Base-by-base conservation (phyloP, 2,888 invertebrate genomes). In the Rhabditoides inermis region DNA sequence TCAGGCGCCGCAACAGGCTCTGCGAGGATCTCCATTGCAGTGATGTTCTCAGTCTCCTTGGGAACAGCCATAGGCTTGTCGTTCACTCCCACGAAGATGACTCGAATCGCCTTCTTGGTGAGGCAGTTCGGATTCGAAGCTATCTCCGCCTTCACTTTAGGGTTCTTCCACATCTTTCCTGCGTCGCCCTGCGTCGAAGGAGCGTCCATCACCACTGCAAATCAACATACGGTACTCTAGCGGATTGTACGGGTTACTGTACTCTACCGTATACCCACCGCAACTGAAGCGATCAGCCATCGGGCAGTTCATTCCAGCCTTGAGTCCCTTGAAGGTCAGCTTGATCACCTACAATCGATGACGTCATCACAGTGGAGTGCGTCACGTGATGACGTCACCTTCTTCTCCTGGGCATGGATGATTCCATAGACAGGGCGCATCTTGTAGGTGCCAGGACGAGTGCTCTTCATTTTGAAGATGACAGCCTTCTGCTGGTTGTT, bases 341-440 rank as follows among this genome's bases (percentile, higher is more conserved):
- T 41, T 39, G n/a, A 55, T 25, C 12, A 10, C 39, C 36, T 12
- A 28, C 51, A 39, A 7, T 39, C 20, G 15, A 20, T 12, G 40
- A 39, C 10, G 7, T 20, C 40, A 12, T 39, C 20, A 20, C 10
- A 39, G 15, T n/a, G n/a, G 40, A 39, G 40, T 18, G 10, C 20
- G n/a, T n/a, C 40, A 7, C n/a, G 22, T 18, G 10, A n/a, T 32
- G 23, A 42, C 18, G 4, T n/a, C n/a, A 45, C 45, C 18, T 39
- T 41, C n/a, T n/a, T n/a, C 32, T 40, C 49, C 12, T 36, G 23
- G 42, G 49, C n/a, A 10, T 36, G 27, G 28, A 62, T 20, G 28
- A 50, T 20, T 10, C 57, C 63, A 42, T 47, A 62, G 22, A 63
- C 63, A 5, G 63, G 63, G 7, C 60, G 53, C 63, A 63, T 63